Conservation (phyloP, 2,888 invertebrate genomes). For the Nomada goodeniana region DNA sequence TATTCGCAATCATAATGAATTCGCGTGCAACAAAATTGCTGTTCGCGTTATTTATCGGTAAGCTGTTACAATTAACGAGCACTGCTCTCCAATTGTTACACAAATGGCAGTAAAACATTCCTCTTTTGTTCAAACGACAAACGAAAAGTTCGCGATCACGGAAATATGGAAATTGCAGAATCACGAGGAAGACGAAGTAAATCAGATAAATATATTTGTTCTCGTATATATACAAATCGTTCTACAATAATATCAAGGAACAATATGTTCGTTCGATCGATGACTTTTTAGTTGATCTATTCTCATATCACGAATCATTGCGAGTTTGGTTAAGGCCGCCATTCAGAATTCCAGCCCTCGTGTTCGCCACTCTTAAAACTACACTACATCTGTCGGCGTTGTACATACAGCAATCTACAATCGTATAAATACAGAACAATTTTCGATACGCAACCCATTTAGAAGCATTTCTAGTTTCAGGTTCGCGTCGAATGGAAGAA, state of each 20-base stretch:
- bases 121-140: background rate
- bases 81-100: background rate
- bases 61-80: constrained; percentile 2
- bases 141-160: background rate
- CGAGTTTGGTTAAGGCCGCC: constrained; percentile 80
- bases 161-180: constrained; percentile 16
- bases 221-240: constrained; percentile 81
- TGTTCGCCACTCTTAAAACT: constrained; percentile 35
- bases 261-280: constrained; percentile 78
- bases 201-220: constrained; percentile 76
- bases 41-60: background rate
- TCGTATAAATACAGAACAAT: background rate
- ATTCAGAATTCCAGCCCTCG: constrained; percentile 58
- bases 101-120: background rate
- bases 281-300: constrained; percentile 75
- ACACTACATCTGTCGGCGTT: constrained; percentile 35
- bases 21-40: background rate
- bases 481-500: background rate
- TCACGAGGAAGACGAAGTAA: constrained; percentile 32
- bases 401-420: constrained; percentile 36
- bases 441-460: background rate
- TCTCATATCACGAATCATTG: constrained; percentile 81
- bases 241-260: constrained; percentile 81
- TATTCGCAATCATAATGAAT: too few species aligned
- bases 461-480: background rate